Base-by-base conservation (phyloP, 2,113 vertebrate species). In the Rhinolophus sinicus region DNA sequence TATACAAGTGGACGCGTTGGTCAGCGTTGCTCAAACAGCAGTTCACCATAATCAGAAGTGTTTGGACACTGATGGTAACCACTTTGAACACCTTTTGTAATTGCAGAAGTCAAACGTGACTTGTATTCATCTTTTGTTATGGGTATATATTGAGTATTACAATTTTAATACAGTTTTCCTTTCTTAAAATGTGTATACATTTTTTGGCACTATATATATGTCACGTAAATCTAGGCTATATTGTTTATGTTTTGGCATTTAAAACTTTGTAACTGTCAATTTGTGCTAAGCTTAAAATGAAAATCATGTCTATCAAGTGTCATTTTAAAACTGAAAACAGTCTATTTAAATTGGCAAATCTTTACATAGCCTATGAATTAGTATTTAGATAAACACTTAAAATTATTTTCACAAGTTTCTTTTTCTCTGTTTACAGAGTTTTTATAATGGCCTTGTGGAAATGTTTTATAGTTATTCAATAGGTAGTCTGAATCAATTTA, bases 401-500 rank as follows among this genome's bases (percentile, higher is more conserved):
- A 82, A 65, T 93, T 84, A 81, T 80, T 76, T 95, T 93, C 22
- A 47, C 72, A 33, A 1, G 13, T 65, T 94, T 84, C 6, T 76
- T 92, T 96, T 91, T 75, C 65, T 85, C 72, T 67, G 11, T 5
- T 81, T 88, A 62, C 4, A 19, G 52, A 14, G 1, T 91, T 84
- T 95, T 76, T 50, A 75, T 18, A 62, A 3, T 38, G 28, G 22
- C 11, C 30, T 80, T 88, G 40, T 35, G 28, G 70, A 50, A 35
- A 83, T 93, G 6, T 90, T 97, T 96, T 91, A 30, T 64, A 91
- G n/a, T 64, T 72, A 94, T 54, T 38, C n/a, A 82, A 28, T 56
- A 88, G 16, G 26, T n/a, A n/a, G 58, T 12, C 83, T 24, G 58
- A 80, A 81, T 83, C 69, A n/a, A 75, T 8, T 86, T 77, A 44